phyloP scores from a whole-genome alignment of 2,888 invertebrate genomes.

The Sphaeridia pumilis region DNA sequence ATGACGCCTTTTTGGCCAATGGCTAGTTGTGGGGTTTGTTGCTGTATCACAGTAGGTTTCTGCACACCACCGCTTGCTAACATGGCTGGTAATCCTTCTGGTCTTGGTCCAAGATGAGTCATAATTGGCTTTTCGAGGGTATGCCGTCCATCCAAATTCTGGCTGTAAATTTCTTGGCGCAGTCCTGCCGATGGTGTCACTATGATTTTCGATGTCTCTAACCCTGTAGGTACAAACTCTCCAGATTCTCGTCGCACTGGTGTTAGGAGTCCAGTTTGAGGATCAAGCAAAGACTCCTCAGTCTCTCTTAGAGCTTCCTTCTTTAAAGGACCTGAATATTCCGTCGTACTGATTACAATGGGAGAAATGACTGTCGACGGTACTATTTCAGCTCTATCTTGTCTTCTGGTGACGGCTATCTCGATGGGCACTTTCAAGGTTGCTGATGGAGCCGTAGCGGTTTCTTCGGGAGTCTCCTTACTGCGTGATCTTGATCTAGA shows the following conservation, averaged over 20 bases:
- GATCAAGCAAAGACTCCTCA: conserved; percentile 52
- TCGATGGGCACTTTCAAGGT: background rate
- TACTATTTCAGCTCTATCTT: background rate
- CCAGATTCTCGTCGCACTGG: conserved; percentile 60
- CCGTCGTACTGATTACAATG: background rate
- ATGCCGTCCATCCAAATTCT: conserved; percentile 18
- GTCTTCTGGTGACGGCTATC: background rate
- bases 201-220: conserved; percentile 14
- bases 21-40: conserved; percentile 4
- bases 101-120: no score
- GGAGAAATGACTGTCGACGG: background rate
- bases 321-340: background rate
- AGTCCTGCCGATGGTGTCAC: conserved; percentile 14
- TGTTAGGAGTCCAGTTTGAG: conserved; percentile 59
- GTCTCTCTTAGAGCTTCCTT: conserved; percentile 13
- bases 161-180: conserved; percentile 7
- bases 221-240: conserved; percentile 50
- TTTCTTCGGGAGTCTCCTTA: conserved; percentile 26
- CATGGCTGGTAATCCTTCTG: conserved; percentile 32
- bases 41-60: conserved; percentile 14
- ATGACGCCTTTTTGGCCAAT: background rate
- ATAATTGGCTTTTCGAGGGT: conserved; percentile 21
- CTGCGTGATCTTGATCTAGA: conserved; percentile 27
- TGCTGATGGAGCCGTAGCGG: background rate
- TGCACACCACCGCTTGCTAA: conserved; percentile 6